A percentile compares a stretch with the other conserved stretches of the same genome.
Conservation (phyloP, 2,113 vertebrate species). For the Amia ocellicauda region DNA sequence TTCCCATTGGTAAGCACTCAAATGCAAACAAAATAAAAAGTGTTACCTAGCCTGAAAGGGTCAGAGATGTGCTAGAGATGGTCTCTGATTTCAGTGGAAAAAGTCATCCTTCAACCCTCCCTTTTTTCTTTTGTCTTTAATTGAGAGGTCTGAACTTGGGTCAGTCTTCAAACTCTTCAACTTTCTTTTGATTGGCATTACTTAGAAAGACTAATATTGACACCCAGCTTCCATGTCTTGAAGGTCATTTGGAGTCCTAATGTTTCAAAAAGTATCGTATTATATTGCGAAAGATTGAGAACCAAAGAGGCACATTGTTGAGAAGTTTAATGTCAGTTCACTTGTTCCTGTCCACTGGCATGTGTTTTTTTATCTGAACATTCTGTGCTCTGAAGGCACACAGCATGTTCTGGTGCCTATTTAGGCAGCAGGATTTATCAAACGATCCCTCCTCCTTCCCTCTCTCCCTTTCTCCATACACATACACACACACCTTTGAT, state of each 20-base stretch:
- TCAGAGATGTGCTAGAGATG: too few relatives aligned
- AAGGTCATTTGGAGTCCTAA: conserved; percentile 9
- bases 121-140: too few relatives aligned
- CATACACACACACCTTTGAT: background rate
- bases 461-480: background rate
- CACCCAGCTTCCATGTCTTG: background rate
- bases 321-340: background rate
- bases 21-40: too few relatives aligned
- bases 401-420: too few relatives aligned
- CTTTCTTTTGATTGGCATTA: conserved; percentile 15
- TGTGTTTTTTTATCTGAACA: too few relatives aligned
- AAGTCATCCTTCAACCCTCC: too few relatives aligned
- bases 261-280: conserved; percentile 18
- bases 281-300: conserved; percentile 4
- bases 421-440: too few relatives aligned
- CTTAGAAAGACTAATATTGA: conserved; percentile 22
- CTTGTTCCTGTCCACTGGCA: background rate
- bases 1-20: too few relatives aligned
- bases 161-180: conserved; percentile 16
- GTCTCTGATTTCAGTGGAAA: too few relatives aligned
- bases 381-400: too few relatives aligned
- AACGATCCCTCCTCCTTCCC: background rate
- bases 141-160: background rate
- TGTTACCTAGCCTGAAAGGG: too few relatives aligned
- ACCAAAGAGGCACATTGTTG: background rate